These are phyloP conservation scores for Recurvirostra avosetta DNA, from an alignment of 2,113 vertebrate species.

Conservation along the genomic window DNA sequence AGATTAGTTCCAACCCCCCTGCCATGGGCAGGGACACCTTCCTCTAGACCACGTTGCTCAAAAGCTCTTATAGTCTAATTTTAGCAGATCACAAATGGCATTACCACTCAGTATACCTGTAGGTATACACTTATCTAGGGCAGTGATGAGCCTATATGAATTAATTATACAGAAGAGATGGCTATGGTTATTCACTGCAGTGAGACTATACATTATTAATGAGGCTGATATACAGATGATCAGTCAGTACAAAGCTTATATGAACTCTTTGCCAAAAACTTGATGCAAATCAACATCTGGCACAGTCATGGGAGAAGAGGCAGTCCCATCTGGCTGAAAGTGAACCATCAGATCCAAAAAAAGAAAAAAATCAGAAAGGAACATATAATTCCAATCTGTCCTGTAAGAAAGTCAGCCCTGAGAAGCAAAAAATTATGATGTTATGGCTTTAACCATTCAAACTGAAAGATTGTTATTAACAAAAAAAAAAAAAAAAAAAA, in stretches of 20 bases:
- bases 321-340: neutral
- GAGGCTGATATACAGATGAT: conserved; percentile 1
- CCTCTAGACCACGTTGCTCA: neutral
- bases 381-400: neutral
- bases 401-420: neutral
- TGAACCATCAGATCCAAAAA: neutral
- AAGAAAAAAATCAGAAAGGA: neutral
- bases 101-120: neutral
- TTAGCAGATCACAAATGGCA: neutral
- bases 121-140: neutral
- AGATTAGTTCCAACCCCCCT: no score
- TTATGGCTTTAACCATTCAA: neutral
- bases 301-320: conserved; percentile 3
- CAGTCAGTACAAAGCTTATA: conserved; percentile 24
- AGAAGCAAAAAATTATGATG: neutral
- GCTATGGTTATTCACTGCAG: neutral
- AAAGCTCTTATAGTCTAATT: neutral
- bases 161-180: conserved; percentile 11
- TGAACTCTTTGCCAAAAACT: conserved; percentile 15
- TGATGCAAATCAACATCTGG: conserved; percentile 46
- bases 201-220: conserved; percentile 37
- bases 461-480: neutral
- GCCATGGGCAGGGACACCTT: no score
- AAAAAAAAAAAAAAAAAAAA: no score
- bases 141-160: neutral